phyloP scores from a whole-genome alignment of 2,888 invertebrate species.

The Scrobipalpa costella region DNA sequence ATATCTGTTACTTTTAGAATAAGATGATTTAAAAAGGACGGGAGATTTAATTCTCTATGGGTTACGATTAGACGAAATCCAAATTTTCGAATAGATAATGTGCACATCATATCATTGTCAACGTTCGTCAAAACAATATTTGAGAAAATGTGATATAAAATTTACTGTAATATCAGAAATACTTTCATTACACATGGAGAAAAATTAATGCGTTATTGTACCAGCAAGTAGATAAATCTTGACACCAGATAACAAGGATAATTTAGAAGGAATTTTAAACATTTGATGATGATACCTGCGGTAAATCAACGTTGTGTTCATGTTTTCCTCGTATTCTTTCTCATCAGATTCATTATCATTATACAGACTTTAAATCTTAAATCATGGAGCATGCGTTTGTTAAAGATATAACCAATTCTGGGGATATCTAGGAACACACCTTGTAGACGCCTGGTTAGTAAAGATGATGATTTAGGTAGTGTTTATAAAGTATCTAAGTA shows the following conservation, averaged over 20 bases:
- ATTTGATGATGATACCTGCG: not conserved
- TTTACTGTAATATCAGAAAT: too few species aligned
- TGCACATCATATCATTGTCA: not conserved
- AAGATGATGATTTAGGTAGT: too few species aligned
- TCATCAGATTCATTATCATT: not conserved
- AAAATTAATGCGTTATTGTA: not conserved
- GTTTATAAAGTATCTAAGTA: too few species aligned
- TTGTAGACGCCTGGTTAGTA: too few species aligned
- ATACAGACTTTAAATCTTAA: too few species aligned
- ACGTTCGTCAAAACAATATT: not conserved
- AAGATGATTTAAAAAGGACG: too few species aligned
- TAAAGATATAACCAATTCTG: too few species aligned
- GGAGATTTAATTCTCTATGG: too few species aligned
- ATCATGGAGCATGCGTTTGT: too few species aligned
- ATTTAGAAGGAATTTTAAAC: not conserved
- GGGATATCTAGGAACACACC: not conserved
- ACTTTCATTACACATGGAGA: not conserved
- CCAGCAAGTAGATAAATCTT: not conserved
- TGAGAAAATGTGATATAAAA: not conserved
- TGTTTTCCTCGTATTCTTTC: not conserved
- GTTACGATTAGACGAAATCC: too few species aligned
- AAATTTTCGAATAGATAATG: too few species aligned
- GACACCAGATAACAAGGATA: not conserved
- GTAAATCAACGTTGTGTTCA: not conserved
- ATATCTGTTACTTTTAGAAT: too few species aligned